Evolutionary conservation across 2,888 invertebrate species (phyloP), one percentile per base, ranked within the genome.

Genomic region (Oscheius myriophilus): DNA sequence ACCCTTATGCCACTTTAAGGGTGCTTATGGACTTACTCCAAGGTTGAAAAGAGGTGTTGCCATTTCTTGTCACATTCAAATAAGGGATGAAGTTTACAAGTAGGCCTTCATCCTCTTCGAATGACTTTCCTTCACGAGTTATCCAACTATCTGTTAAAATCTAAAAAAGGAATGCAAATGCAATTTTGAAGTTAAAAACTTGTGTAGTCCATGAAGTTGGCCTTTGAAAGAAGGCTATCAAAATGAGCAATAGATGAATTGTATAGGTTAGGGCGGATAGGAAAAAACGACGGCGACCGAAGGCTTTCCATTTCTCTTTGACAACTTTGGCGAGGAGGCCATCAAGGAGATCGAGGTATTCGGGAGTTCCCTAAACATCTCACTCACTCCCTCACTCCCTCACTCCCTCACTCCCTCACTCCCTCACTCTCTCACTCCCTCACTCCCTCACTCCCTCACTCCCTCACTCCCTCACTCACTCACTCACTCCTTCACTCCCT

Each of bases 261-360:
- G 92, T 91, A 88, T 97, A 97, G 66, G 93, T 90, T 73, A 93
- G 91, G 87, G 97, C 95, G 86, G 96, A 82, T 33, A 68, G 67
- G 46, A 76, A 23, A n/a, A 66, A 23, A 11, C 64, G 52, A 18
- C 14, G 51, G 2, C 25, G 16, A 11, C 95, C 95, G 87, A 95
- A 97, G 0, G 95, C 93, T 84, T 95, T 94, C 96, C 96, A 97
- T 89, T 97, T 97, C 2, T 95, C 95, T 86, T 95, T 92, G 16
- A 98, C 88, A 18, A 98, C 90, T 87, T 96, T 95, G 23, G 95
- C 93, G 54, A 97, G 89, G 80, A 96, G 92, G 0, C 96, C 96
- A 87, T 96, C 96, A 89, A 97, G 91, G 65, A 98, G 90, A 82
- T 95, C 95, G 82, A 98, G 90, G 89, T 98, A 97, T 85, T 94